Evolutionary conservation across 2,797 vertebrate genomes (phyloP).

Genomic region (Intellagama lesueurii): DNA sequence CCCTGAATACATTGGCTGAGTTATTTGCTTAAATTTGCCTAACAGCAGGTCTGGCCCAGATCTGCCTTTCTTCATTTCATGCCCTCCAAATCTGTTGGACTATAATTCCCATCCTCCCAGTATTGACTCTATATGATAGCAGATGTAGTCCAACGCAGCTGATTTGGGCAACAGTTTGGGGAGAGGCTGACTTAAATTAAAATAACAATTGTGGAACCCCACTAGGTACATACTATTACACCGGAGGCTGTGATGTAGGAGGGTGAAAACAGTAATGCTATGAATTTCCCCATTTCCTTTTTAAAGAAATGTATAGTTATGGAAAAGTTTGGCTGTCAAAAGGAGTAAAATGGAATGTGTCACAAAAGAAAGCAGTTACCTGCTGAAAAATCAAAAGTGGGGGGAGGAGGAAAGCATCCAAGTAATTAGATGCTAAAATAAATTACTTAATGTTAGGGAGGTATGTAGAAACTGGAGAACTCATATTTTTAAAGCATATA

Average conservation of each 20-base stretch:
- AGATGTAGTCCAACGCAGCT: neutral
- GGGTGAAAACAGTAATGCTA: conserved; percentile 22
- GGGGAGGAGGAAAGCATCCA: conserved; percentile 35
- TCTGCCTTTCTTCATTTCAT: neutral
- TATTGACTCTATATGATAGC: neutral
- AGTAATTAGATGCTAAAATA: conserved; percentile 42
- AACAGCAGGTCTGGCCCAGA: neutral
- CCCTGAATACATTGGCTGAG: neutral
- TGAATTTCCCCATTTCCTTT: accelerated
- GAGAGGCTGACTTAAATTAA: too few species aligned
- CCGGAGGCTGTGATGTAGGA: accelerated
- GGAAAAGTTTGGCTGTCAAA: conserved; percentile 58
- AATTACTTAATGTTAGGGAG: neutral
- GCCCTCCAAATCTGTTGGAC: neutral
- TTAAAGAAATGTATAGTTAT: conserved; percentile 57
- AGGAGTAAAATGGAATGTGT: conserved; percentile 50
- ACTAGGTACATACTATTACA: neutral
- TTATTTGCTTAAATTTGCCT: neutral
- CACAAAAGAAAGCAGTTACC: neutral
- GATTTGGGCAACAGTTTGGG: too few species aligned
- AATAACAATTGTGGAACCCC: neutral
- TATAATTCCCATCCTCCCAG: neutral
- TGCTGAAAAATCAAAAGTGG: conserved; percentile 48
- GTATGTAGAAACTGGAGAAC: neutral
- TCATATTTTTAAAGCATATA: neutral